phyloP scores from a whole-genome alignment of 2,888 invertebrate species.

The Chesias legatella region DNA sequence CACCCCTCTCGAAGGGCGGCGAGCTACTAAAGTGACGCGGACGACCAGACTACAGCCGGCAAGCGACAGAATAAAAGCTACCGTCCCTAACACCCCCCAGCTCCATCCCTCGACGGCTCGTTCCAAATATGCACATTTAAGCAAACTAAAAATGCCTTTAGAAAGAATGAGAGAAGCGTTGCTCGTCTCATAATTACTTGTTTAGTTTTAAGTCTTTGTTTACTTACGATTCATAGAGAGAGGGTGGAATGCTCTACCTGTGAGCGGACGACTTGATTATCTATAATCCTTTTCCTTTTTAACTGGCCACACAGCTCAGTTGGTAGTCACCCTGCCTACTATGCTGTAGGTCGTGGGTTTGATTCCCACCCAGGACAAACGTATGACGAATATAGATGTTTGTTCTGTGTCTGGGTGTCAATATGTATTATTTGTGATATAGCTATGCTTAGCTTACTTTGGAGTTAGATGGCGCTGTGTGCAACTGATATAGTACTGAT shows the following conservation, averaged over 20 bases:
- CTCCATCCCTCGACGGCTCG: conserved; percentile 50
- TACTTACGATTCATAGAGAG: conserved; percentile 38
- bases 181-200: conserved; percentile 48
- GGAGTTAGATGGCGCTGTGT: no score
- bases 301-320: no score
- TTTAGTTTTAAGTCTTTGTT: conserved; percentile 42
- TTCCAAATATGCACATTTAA: conserved; percentile 67
- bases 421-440: no score
- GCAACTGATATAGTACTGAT: no score
- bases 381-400: no score
- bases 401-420: no score
- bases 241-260: conserved; percentile 48
- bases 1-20: conserved; percentile 56
- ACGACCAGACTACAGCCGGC: conserved; percentile 41
- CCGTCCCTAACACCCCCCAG: conserved; percentile 50
- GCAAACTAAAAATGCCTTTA: conserved; percentile 50
- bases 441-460: no score
- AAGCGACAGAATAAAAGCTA: conserved; percentile 56
- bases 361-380: no score
- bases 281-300: conserved; percentile 33
- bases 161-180: conserved; percentile 60
- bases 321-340: no score
- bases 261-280: conserved; percentile 41
- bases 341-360: no score
- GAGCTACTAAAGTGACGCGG: conserved; percentile 57